These are phyloP conservation scores for Muschampia plurimacula DNA, from an alignment of 2,888 invertebrate genomes.

Conservation along the genomic window DNA sequence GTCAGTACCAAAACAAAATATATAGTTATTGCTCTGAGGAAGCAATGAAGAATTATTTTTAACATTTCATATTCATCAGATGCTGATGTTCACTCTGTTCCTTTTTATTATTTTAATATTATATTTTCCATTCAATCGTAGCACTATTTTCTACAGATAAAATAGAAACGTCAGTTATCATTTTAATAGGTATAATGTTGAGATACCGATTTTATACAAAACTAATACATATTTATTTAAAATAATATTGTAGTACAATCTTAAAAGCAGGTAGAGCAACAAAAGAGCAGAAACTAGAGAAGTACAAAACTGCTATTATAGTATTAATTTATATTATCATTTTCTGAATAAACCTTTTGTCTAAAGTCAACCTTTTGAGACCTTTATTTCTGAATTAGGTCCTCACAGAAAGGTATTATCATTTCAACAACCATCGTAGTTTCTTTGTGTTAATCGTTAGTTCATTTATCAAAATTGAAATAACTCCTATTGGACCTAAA, in stretches of 20 bases:
- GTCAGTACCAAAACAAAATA: slow-evolving; percentile 1
- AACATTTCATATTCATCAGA: neutral
- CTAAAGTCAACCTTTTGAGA: slow-evolving; percentile 13
- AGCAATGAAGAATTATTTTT: neutral
- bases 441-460: slow-evolving; percentile 23
- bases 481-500: slow-evolving; percentile 7
- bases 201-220: too few species aligned
- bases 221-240: neutral
- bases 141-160: neutral
- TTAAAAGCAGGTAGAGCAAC: too few species aligned
- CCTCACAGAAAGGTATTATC: slow-evolving; percentile 25
- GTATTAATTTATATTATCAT: neutral
- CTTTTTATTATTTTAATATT: neutral
- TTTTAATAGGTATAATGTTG: too few species aligned
- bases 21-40: too few species aligned
- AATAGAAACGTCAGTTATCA: neutral
- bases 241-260: neutral
- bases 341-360: slow-evolving; percentile 10
- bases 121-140: neutral
- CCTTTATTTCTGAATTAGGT: slow-evolving; percentile 2
- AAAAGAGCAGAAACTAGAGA: too few species aligned
- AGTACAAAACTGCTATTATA: neutral
- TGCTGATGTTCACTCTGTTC: neutral
- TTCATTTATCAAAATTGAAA: slow-evolving; percentile 30
- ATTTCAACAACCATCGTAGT: slow-evolving; percentile 11